These are phyloP conservation scores for Sebastes nivosus DNA, from an alignment of 2,797 vertebrate genomes.

Conservation along the genomic window DNA sequence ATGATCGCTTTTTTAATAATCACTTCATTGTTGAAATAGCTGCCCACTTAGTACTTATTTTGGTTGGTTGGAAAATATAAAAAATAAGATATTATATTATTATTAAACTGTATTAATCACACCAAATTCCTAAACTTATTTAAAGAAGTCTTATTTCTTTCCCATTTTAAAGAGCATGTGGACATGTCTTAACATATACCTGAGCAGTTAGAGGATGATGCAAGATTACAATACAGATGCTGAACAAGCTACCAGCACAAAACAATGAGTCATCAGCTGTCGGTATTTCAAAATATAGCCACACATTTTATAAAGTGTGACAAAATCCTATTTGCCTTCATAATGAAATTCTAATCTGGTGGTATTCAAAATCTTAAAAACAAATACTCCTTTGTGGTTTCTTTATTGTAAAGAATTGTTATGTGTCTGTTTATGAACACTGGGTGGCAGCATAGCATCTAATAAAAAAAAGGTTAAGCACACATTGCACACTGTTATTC, in stretches of 20 bases:
- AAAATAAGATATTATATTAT: neutral
- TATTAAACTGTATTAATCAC: neutral
- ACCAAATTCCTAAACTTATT: neutral
- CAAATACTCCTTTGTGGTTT: neutral
- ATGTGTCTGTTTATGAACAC: constrained; percentile 33
- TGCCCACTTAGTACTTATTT: neutral
- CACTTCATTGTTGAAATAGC: neutral
- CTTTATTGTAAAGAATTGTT: neutral
- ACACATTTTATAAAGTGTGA: neutral
- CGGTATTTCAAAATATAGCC: neutral
- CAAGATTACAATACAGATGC: neutral
- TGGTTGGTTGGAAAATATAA: neutral
- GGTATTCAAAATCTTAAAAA: neutral
- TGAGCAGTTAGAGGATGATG: neutral
- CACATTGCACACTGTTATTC: neutral
- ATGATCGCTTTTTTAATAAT: neutral
- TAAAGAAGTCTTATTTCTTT: neutral
- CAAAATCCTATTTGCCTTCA: neutral
- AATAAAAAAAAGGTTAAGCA: constrained; percentile 6
- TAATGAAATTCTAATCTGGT: neutral
- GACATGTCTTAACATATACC: neutral
- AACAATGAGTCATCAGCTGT: neutral
- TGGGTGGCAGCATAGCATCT: constrained; percentile 65
- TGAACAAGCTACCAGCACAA: neutral
- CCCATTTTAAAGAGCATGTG: neutral